These are phyloP conservation scores for Catostylus mosaicus DNA, from an alignment of 30 jellyfish, hydroid and myxozoan species.

Conservation along the genomic window DNA sequence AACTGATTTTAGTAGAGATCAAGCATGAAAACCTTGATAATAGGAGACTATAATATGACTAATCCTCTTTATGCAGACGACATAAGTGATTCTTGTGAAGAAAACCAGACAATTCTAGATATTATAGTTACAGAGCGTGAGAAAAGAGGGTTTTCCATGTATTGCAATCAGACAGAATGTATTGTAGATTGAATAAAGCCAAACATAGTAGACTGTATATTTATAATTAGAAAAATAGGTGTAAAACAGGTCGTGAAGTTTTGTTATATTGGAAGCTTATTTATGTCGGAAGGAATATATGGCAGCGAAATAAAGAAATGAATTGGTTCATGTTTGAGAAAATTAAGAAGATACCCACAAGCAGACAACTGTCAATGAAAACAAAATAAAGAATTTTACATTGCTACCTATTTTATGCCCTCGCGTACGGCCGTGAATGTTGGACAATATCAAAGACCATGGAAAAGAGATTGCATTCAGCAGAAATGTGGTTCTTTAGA, in stretches of 20 bases:
- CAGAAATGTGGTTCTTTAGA: conserved; percentile 11
- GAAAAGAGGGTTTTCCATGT: neutral
- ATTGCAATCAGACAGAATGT: neutral
- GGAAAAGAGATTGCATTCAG: neutral
- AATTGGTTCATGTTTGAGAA: conserved; percentile 1
- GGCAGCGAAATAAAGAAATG: conserved; percentile 5
- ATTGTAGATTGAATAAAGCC: too few relatives aligned
- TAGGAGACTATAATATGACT: conserved; percentile 1
- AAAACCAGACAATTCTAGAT: neutral
- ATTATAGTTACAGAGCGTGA: neutral
- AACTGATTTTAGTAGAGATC: neutral
- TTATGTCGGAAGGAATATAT: conserved; percentile 13
- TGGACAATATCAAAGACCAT: conserved; percentile 30
- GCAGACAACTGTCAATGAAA: conserved; percentile 8
- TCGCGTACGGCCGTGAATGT: conserved; percentile 36
- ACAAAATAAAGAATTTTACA: neutral
- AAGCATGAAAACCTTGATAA: neutral
- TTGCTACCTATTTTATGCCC: conserved; percentile 15
- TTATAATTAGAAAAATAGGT: neutral
- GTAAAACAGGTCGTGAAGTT: conserved; percentile 10
- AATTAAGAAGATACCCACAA: neutral
- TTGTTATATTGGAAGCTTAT: conserved; percentile 12
- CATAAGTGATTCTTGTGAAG: neutral
- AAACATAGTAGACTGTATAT: neutral
- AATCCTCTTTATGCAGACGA: neutral